Evolutionary conservation across 2,113 vertebrate genomes (phyloP).

Genomic region (Centropus bengalensis): DNA sequence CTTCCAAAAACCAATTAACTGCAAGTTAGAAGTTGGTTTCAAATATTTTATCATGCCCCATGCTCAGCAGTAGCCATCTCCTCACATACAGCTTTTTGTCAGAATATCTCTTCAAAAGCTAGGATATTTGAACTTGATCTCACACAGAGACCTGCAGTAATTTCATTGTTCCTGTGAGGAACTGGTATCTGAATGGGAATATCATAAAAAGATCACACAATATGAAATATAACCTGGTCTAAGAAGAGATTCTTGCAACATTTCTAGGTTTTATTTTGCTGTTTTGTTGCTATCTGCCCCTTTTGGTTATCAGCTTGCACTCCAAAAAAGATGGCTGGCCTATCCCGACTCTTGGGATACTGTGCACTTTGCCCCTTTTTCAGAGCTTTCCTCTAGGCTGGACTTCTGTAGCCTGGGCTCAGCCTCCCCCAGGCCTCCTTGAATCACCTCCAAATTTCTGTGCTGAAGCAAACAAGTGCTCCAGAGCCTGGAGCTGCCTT

Average conservation of each 20-base stretch:
- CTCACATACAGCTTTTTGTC: neutral
- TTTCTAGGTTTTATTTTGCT: neutral
- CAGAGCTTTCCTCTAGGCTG: neutral
- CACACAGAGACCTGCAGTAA: neutral
- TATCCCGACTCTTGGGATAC: neutral
- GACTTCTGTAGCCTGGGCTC: neutral
- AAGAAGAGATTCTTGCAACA: neutral
- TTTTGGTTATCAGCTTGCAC: neutral
- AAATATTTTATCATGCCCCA: neutral
- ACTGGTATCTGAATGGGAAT: neutral
- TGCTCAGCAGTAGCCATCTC: conserved; percentile 5
- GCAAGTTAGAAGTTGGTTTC: neutral
- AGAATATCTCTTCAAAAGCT: neutral
- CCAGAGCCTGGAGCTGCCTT: neutral
- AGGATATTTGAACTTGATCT: neutral
- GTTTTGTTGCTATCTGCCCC: neutral
- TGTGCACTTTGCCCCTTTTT: neutral
- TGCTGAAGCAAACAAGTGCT: neutral
- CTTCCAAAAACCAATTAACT: neutral
- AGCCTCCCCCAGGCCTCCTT: neutral
- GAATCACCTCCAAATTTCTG: neutral
- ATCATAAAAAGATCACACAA: conserved; percentile 13
- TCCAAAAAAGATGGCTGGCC: neutral
- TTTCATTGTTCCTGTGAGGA: neutral
- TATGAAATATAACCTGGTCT: neutral